A percentile compares a stretch with the other conserved stretches of the same genome.
Conservation (phyloP, 2,797 vertebrate genomes). For the Fratercula arctica region DNA sequence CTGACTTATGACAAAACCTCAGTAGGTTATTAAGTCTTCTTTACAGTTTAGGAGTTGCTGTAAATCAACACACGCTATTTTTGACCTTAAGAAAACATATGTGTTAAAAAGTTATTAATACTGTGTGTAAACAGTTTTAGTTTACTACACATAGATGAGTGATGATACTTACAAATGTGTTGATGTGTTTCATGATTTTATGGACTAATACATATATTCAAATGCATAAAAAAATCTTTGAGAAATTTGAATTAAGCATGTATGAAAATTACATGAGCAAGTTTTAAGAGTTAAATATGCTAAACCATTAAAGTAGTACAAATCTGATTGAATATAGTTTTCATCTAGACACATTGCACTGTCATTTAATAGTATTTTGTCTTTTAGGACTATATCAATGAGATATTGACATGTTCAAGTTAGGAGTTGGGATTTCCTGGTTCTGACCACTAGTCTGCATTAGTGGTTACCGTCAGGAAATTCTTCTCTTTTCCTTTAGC, state of each 20-base stretch:
- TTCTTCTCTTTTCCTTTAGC: not conserved
- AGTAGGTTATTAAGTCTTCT: not conserved
- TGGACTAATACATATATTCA: not conserved
- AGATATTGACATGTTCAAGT: not conserved
- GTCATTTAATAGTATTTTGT: not conserved
- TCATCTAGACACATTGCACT: not conserved
- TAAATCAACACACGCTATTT: not conserved
- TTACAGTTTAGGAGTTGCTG: not conserved
- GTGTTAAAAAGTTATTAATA: not conserved
- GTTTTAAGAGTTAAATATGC: not conserved
- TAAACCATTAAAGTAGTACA: not conserved
- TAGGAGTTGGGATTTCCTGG: conserved; percentile 7
- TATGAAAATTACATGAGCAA: not conserved
- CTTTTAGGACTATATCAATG: not conserved
- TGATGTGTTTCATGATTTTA: not conserved
- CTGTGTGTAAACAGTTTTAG: not conserved
- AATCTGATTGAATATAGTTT: not conserved
- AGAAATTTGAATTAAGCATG: not conserved
- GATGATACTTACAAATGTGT: not conserved
- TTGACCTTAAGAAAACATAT: not conserved
- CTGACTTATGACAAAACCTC: not conserved
- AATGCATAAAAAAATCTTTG: not conserved
- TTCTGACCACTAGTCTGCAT: conserved; percentile 17
- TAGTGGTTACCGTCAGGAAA: conserved; percentile 30
- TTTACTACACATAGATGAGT: not conserved